Percentiles rank a stretch among this genome's conserved stretches.
Evolutionary conservation across 1,140 invertebrate species (phyloP).

Genomic region (Monomorium pharaonis): DNA sequence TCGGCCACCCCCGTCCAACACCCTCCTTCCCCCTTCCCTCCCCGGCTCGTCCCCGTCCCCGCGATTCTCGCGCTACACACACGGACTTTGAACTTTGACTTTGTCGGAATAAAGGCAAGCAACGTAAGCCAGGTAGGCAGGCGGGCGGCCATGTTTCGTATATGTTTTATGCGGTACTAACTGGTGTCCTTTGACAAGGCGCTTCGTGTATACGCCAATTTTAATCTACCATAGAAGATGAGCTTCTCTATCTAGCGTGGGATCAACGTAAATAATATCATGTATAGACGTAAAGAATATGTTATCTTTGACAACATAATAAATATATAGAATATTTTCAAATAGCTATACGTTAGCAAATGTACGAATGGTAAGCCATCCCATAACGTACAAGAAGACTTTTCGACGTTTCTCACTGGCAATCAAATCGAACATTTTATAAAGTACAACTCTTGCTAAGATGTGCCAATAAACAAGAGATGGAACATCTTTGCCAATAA

Average conservation of each 20-base stretch:
- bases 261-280: constrained; percentile 49
- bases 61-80: constrained; percentile 71
- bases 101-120: constrained; percentile 72
- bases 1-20: constrained; percentile 64
- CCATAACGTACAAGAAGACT: neutral
- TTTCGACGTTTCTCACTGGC: neutral
- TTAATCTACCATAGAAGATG: constrained; percentile 51
- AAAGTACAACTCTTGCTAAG: neutral
- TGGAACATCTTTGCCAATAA: constrained; percentile 24
- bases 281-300: constrained; percentile 12
- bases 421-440: neutral
- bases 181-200: constrained; percentile 66
- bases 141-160: constrained; percentile 55
- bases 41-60: constrained; percentile 25
- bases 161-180: constrained; percentile 71
- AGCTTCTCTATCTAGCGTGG: constrained; percentile 48
- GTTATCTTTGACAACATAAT: neutral
- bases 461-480: neutral
- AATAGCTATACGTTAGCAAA: neutral
- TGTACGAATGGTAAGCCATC: neutral
- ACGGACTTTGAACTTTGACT: constrained; percentile 78
- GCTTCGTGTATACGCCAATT: constrained; percentile 56
- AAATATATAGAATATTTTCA: neutral
- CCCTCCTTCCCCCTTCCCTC: neutral
- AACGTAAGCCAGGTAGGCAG: constrained; percentile 73